Evolutionary conservation across 2,888 invertebrate species (phyloP), one percentile per base, ranked within the genome.

Genomic region (Acleris sparsana): DNA sequence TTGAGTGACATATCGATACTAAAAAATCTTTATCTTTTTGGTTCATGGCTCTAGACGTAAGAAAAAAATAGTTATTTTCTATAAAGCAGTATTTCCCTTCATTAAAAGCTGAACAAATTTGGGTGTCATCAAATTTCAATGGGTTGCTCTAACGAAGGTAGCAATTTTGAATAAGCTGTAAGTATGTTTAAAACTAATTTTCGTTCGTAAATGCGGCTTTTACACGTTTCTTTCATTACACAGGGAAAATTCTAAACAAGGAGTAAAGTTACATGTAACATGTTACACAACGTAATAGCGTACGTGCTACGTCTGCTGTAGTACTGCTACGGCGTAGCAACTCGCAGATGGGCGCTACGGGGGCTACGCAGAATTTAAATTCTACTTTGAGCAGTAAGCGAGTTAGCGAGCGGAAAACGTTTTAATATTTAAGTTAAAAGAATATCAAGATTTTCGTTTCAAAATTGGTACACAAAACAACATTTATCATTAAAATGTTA

Each of bases 301-400:
- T 59, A 59, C 64, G 64, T 64, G 64, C 59, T 22, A 59, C 33
- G 56, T 17, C 53, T 20, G 64, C 11, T 53, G 64, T 60, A 58
- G 58, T 46, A 44, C 13, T 25, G 58, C 63, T 48, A 44, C 53
- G 58, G 39, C 59, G 59, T 60, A 60, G 59, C 59, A 43, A 39
- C 39, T 5, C 52, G 59, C 51, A 60, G 51, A 43, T 18, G 9
- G 48, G 33, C 20, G 57, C 57, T 57, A 57, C 57, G 46, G n/a
- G 20, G n/a, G 53, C 52, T 63, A 57, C 60, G 55, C 9, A 5
- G 64, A 64, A 65, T 65, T 55, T 55, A 18, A 60, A 65, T 55
- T 22, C 39, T 39, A 39, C 13, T 7, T 43, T 20, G 16, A 7
- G 4, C n/a, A 20, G 20, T 43, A 20, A 55, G 55, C 55, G 13